These are phyloP conservation scores for Empidonax traillii DNA, from an alignment of 2,113 vertebrate genomes.

Conservation along the genomic window DNA sequence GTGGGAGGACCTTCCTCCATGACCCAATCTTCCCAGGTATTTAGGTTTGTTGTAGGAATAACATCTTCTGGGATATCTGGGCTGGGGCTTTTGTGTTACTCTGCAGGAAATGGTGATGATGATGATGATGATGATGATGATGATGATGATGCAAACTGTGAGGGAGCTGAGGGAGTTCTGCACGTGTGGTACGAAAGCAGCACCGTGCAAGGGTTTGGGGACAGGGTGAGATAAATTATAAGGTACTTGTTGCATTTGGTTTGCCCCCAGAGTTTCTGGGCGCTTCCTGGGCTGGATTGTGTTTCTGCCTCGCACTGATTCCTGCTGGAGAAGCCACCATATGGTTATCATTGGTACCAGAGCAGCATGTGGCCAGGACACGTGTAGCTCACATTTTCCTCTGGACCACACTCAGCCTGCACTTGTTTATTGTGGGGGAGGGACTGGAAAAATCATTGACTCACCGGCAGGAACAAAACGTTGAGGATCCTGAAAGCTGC, in stretches of 20 bases:
- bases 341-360: slow-evolving; percentile 53
- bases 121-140: neutral
- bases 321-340: slow-evolving; percentile 5
- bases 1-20: neutral
- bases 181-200: accelerated
- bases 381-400: slow-evolving; percentile 55
- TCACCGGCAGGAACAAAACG: slow-evolving; percentile 35
- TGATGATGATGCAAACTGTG: neutral
- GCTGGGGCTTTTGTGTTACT: neutral
- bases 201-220: neutral
- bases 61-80: neutral
- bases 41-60: neutral
- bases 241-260: neutral
- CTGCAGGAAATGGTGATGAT: neutral
- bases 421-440: slow-evolving; percentile 54
- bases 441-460: slow-evolving; percentile 54
- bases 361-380: slow-evolving; percentile 32
- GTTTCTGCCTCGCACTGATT: neutral
- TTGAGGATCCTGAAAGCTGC: neutral
- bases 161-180: neutral
- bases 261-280: neutral
- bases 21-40: neutral
- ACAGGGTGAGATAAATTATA: neutral
- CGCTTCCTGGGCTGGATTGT: neutral
- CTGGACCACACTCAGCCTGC: slow-evolving; percentile 44